Evolutionary conservation across 2,797 vertebrate species (phyloP).

Genomic region (Trachurus trachurus): DNA sequence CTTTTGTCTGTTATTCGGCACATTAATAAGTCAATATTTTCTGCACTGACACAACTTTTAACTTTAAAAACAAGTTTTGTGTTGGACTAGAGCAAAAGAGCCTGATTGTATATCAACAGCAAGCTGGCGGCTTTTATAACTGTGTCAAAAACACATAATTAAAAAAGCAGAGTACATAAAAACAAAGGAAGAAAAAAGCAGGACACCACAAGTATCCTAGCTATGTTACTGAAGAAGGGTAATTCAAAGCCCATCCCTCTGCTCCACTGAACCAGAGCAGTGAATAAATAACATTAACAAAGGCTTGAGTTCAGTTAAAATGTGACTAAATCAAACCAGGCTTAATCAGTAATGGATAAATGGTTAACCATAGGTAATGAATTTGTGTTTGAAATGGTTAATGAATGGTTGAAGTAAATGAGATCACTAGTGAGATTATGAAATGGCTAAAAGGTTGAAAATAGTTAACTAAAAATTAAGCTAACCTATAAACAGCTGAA

Average conservation of each 20-base stretch:
- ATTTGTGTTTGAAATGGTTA: not conserved
- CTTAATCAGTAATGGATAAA: not conserved
- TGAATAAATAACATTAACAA: not conserved
- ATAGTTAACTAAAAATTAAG: too few species aligned
- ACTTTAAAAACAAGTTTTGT: not conserved
- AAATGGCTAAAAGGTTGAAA: not conserved
- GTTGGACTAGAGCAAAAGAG: not conserved
- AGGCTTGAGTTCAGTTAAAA: not conserved
- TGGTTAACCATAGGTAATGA: not conserved
- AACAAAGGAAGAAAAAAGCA: slow-evolving; percentile 5
- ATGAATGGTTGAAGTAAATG: not conserved
- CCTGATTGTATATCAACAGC: not conserved
- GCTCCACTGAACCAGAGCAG: not conserved
- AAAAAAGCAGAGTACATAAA: not conserved
- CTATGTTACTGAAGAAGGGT: not conserved
- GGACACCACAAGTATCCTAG: not conserved
- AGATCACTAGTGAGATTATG: too few species aligned
- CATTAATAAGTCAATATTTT: not conserved
- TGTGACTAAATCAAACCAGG: not conserved
- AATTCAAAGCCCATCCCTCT: not conserved
- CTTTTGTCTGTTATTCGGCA: slow-evolving; percentile 3
- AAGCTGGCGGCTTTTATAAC: not conserved
- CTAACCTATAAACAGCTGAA: too few species aligned
- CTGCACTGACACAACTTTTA: not conserved
- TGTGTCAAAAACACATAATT: not conserved